A percentile compares a stretch with the other conserved stretches of the same genome.
Evolutionary conservation across 2,888 invertebrate species (phyloP).

Genomic region (Acleris emargana): DNA sequence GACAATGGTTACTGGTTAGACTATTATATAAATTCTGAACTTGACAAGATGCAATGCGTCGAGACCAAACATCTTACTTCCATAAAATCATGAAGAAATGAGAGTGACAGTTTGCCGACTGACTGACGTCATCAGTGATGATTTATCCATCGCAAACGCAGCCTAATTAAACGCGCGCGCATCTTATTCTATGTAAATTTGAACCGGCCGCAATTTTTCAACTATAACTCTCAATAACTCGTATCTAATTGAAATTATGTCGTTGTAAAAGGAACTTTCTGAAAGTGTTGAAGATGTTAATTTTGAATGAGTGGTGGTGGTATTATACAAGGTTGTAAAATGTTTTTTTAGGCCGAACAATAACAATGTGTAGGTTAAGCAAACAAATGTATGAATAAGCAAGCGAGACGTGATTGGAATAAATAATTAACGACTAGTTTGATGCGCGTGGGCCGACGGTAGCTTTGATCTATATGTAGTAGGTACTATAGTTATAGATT

Average conservation of each 20-base stretch:
- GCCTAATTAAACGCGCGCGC: conserved; percentile 70
- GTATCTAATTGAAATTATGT: background rate
- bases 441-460: conserved; percentile 31
- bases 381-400: conserved; percentile 45
- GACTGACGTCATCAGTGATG: conserved; percentile 62
- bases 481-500: no score
- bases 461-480: conserved; percentile 7
- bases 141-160: conserved; percentile 63
- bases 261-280: conserved; percentile 1
- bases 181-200: conserved; percentile 74
- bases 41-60: no score
- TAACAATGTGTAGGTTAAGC: conserved; percentile 52
- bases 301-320: conserved; percentile 18
- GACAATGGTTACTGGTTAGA: no score
- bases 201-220: conserved; percentile 47
- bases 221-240: conserved; percentile 23
- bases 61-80: conserved; percentile 19
- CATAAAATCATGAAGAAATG: conserved; percentile 10
- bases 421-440: conserved; percentile 41
- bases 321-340: conserved; percentile 5
- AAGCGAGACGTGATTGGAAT: conserved; percentile 38
- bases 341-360: conserved; percentile 49
- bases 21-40: no score
- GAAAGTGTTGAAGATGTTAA: background rate
- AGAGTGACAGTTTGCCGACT: conserved; percentile 41